A percentile compares a stretch with the other conserved stretches of the same genome.
These are phyloP conservation scores for Rana temporaria DNA, from an alignment of 2,113 vertebrate genomes.

Conservation along the genomic window DNA sequence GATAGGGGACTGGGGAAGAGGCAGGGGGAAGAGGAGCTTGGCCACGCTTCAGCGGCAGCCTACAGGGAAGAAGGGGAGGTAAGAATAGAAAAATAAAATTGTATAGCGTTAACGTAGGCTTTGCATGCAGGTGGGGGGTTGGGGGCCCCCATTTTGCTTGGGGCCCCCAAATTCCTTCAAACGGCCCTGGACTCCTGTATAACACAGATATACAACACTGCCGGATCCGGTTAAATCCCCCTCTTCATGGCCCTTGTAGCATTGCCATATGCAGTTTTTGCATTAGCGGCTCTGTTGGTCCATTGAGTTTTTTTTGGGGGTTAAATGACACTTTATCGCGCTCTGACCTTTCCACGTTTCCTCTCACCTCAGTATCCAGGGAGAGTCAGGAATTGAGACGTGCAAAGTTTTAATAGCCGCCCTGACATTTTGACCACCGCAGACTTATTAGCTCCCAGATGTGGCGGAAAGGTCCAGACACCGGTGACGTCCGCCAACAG, in stretches of 20 bases:
- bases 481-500: not conserved
- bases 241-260: not conserved
- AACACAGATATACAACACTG: no score
- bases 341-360: slow-evolving; percentile 65
- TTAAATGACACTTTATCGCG: slow-evolving; percentile 59
- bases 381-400: slow-evolving; percentile 63
- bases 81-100: no score
- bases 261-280: not conserved
- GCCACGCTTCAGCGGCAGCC: no score
- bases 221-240: no score
- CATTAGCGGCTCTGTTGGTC: not conserved
- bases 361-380: slow-evolving; percentile 39
- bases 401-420: slow-evolving; percentile 61
- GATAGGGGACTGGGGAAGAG: no score
- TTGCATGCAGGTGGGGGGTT: no score
- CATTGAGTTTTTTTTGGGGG: slow-evolving; percentile 58
- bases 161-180: no score
- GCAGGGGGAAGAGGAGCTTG: no score
- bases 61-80: no score
- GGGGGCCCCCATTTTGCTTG: no score
- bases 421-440: slow-evolving; percentile 66
- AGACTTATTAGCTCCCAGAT: slow-evolving; percentile 62
- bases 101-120: no score
- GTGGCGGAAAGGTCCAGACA: slow-evolving; percentile 56
- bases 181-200: no score